Conservation (phyloP, 2,888 invertebrate species). For the Ophion obscuratus region DNA sequence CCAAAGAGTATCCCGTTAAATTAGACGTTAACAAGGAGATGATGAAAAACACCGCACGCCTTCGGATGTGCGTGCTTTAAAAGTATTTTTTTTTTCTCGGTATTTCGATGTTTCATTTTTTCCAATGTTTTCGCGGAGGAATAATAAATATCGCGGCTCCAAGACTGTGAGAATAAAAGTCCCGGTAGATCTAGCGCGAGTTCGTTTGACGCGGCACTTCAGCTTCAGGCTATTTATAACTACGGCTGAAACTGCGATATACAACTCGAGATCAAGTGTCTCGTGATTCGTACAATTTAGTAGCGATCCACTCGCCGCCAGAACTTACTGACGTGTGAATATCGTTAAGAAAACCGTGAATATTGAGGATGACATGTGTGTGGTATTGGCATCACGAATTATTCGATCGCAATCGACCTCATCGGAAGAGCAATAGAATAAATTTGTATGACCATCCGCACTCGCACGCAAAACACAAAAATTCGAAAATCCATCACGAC, state of each 20-base stretch:
- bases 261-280: conserved; percentile 31
- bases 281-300: conserved; percentile 27
- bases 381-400: conserved; percentile 46
- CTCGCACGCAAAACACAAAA: conserved; percentile 50
- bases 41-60: conserved; percentile 15
- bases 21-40: conserved; percentile 23
- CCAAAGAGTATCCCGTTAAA: conserved; percentile 31
- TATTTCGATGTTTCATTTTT: conserved; percentile 5
- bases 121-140: conserved; percentile 13
- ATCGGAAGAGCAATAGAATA: conserved; percentile 33
- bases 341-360: conserved; percentile 6
- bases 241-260: conserved; percentile 6
- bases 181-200: conserved; percentile 1
- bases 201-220: neutral
- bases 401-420: conserved; percentile 60
- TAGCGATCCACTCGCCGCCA: conserved; percentile 7
- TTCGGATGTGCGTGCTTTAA: neutral
- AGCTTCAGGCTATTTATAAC: conserved; percentile 7
- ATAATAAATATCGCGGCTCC: conserved; percentile 23
- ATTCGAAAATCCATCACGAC: too few species aligned
- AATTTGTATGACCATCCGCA: conserved; percentile 54
- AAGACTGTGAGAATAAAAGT: conserved; percentile 34
- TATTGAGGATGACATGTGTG: neutral
- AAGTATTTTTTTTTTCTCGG: neutral
- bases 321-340: conserved; percentile 21